Conservation (phyloP, 2,888 invertebrate species). For the Synergus japonicus region DNA sequence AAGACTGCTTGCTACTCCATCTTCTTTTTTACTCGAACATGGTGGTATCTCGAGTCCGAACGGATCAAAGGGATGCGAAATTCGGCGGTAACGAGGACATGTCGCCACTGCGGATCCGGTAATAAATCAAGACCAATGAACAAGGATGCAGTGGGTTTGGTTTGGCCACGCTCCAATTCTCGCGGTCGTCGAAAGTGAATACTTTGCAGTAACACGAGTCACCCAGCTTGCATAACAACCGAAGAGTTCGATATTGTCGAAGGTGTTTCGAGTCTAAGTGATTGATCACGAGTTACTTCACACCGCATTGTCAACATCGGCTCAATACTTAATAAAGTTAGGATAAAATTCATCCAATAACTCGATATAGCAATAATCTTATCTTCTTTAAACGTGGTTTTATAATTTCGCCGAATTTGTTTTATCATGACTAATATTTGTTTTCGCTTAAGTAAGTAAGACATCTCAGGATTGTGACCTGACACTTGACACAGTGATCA, state of each 20-base stretch:
- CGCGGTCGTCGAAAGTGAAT: constrained; percentile 59
- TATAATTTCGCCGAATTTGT: background rate
- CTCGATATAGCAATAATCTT: too few species aligned
- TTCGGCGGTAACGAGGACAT: constrained; percentile 66
- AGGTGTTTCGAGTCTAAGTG: constrained; percentile 40
- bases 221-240: constrained; percentile 51
- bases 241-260: constrained; percentile 49
- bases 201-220: constrained; percentile 56
- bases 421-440: background rate
- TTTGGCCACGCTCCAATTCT: constrained; percentile 46
- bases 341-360: too few species aligned
- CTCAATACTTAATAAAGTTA: too few species aligned
- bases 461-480: constrained; percentile 9
- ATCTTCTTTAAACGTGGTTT: background rate
- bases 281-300: constrained; percentile 24
- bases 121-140: constrained; percentile 58
- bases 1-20: constrained; percentile 31
- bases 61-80: constrained; percentile 61
- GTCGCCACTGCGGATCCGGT: constrained; percentile 57
- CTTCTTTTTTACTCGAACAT: constrained; percentile 39
- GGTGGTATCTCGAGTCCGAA: constrained; percentile 43
- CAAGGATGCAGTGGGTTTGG: constrained; percentile 42
- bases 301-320: background rate
- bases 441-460: background rate
- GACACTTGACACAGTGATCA: constrained; percentile 29